Evolutionary conservation across 2,888 invertebrate genomes (phyloP), one percentile per base, ranked within the genome.

Genomic region (Thereva unica): DNA sequence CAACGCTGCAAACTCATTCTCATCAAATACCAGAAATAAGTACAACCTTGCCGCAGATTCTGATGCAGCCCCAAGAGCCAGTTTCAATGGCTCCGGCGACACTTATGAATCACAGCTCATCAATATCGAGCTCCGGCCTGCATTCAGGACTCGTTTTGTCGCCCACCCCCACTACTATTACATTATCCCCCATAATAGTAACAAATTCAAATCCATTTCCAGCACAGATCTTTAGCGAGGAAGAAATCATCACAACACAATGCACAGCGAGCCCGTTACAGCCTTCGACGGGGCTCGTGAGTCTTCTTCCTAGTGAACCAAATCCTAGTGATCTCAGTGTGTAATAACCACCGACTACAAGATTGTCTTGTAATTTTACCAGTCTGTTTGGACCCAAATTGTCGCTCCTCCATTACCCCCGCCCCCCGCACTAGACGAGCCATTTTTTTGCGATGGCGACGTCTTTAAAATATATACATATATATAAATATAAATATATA

Each of bases 131-230:
- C 23, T 66, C 70, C 71, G 8, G n/a, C 5, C 45, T 35, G 40
- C 9, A 35, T 10, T 37, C 44, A 38, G 10, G 54, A 45, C 23
- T 54, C 10, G 38, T 47, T 7, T 45, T 54, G 3, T 44, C 53
- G 8, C 40, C 54, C n/a, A 54, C 47, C 8, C 47, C 64, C 10
- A 54, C 63, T 8, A 71, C 72, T 59, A 69, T 75, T 50, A 73
- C 75, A 4, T 67, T 75, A 1, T 73, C 75, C 23, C 73, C 76
- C 55, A 73, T 76, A 52, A 71, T 76, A 66, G 72, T 76, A 38
- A 71, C 74, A 42, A 53, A 57, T 6, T 77, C 79, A 53, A 85
- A 70, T 67, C 68, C 73, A 35, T 70, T 73, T 68, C 69, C 71
- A 45, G 68, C 72, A 23, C 71, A 73, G 34, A 64, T 73, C 3